Conservation (phyloP, 2,113 vertebrate species). For the Bubo scandiacus region DNA sequence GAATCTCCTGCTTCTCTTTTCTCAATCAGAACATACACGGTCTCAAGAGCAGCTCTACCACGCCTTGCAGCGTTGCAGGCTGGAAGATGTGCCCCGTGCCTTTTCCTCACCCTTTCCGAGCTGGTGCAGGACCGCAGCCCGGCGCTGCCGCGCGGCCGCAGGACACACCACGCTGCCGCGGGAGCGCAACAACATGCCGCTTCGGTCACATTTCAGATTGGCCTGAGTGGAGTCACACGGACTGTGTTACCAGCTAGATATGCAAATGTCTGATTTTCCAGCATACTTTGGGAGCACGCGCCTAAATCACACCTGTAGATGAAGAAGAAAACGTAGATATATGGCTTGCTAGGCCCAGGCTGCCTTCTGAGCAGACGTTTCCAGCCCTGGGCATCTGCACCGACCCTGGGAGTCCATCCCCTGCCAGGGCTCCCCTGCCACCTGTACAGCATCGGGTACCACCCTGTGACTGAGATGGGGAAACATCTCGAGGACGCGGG, state of each 20-base stretch:
- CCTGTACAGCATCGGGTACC: rapidly evolving
- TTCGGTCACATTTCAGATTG: rapidly evolving
- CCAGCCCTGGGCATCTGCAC: not conserved
- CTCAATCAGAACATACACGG: not conserved
- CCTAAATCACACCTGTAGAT: rapidly evolving
- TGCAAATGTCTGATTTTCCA: rapidly evolving
- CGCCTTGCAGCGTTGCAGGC: too few relatives aligned
- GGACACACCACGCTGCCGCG: rapidly evolving
- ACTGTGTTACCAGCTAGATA: not conserved
- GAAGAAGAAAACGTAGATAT: not conserved
- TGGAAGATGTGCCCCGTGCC: not conserved
- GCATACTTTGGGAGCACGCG: rapidly evolving
- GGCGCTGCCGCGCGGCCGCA: not conserved
- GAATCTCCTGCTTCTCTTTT: not conserved
- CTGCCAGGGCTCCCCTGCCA: not conserved
- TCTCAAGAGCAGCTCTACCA: not conserved
- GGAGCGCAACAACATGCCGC: rapidly evolving
- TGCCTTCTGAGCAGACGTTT: not conserved
- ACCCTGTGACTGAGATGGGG: rapidly evolving
- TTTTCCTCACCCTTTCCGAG: too few relatives aligned
- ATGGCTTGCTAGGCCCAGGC: not conserved
- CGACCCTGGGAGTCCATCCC: rapidly evolving
- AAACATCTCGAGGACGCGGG: rapidly evolving
- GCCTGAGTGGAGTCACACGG: not conserved
- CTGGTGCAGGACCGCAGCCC: not conserved